Conservation (phyloP, 1,140 invertebrate genomes). For the Drosophila nasuta region DNA sequence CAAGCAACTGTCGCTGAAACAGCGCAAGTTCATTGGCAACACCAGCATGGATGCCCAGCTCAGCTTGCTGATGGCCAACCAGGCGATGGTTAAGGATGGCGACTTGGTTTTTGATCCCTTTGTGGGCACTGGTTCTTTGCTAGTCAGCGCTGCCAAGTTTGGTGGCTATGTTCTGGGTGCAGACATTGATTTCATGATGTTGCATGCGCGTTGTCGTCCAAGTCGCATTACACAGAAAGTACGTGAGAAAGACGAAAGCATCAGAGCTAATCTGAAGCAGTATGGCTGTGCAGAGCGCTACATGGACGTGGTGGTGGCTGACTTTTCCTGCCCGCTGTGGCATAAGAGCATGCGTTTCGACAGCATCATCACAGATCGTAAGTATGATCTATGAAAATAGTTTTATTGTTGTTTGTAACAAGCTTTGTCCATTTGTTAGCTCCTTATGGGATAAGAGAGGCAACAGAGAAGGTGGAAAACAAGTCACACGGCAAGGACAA, state of each 20-base stretch:
- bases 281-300: conserved; percentile 92
- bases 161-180: conserved; percentile 95
- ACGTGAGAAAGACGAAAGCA: conserved; percentile 93
- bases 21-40: conserved; percentile 97
- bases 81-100: conserved; percentile 90
- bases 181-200: conserved; percentile 97
- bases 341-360: conserved; percentile 89
- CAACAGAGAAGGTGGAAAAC: conserved; percentile 93
- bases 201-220: conserved; percentile 94
- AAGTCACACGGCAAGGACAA: conserved; percentile 86
- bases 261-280: conserved; percentile 93
- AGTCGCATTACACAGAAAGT: conserved; percentile 92
- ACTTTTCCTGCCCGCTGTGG: conserved; percentile 94
- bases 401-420: background rate
- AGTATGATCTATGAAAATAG: conserved; percentile 83
- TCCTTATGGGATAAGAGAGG: conserved; percentile 97
- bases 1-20: conserved; percentile 92
- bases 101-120: conserved; percentile 96
- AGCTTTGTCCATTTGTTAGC: conserved; percentile 87
- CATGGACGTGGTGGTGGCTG: conserved; percentile 95
- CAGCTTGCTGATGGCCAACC: conserved; percentile 97
- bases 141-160: conserved; percentile 96
- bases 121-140: conserved; percentile 96
- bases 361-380: conserved; percentile 97
- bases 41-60: conserved; percentile 98